Percentiles rank a stretch among this genome's conserved stretches.
These are phyloP conservation scores for Eilema griseolum DNA, from an alignment of 2,888 invertebrate genomes.

Conservation along the genomic window DNA sequence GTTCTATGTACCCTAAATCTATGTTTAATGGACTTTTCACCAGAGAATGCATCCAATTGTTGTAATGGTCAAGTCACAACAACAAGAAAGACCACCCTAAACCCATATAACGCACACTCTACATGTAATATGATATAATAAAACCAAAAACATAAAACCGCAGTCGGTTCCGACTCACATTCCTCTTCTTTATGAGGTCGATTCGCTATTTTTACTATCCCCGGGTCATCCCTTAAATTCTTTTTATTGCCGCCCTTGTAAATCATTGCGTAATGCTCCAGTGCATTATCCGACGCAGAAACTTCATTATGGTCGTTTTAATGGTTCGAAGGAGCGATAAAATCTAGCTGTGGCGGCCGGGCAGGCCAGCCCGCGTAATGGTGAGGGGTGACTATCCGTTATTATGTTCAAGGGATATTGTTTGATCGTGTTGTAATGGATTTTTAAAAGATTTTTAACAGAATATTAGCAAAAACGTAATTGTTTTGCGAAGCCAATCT, in stretches of 20 bases:
- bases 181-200: constrained; percentile 82
- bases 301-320: constrained; percentile 87
- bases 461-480: not conserved
- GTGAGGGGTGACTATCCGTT: constrained; percentile 55
- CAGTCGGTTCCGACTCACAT: constrained; percentile 71
- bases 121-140: constrained; percentile 67
- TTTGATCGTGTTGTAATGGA: constrained; percentile 7
- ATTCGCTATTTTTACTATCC: constrained; percentile 75
- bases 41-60: constrained; percentile 1
- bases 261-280: constrained; percentile 86
- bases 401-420: constrained; percentile 41
- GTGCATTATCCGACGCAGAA: constrained; percentile 85
- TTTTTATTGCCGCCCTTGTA: constrained; percentile 86
- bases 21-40: not conserved
- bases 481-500: not conserved
- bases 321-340: constrained; percentile 86
- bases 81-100: constrained; percentile 39
- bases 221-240: constrained; percentile 86
- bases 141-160: constrained; percentile 61
- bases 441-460: constrained; percentile 2
- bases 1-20: not conserved
- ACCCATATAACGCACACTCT: constrained; percentile 50
- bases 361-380: constrained; percentile 61
- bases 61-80: constrained; percentile 8
- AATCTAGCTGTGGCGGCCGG: constrained; percentile 79